phyloP scores from a whole-genome alignment of 2,888 invertebrate genomes.

The Acronicta leporina region DNA sequence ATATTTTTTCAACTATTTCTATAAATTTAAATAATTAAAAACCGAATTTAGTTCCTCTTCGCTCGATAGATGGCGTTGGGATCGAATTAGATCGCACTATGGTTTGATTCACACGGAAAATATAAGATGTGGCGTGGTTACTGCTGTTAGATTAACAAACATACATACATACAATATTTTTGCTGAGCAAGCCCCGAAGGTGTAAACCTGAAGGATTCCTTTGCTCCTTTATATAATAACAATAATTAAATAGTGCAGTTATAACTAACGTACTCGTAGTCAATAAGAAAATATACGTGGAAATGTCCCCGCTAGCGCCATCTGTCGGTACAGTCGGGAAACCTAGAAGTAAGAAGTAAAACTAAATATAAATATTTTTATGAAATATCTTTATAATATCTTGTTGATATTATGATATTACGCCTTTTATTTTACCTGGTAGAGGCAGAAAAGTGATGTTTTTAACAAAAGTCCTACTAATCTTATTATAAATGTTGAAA shows the following conservation, averaged over 20 bases:
- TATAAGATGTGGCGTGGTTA: not conserved
- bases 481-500: no score
- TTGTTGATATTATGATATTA: no score
- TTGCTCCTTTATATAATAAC: constrained; percentile 18
- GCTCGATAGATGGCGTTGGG: constrained; percentile 26
- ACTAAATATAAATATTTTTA: no score
- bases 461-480: no score
- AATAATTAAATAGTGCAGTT: no score
- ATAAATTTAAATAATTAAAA: not conserved
- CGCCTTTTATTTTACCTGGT: no score
- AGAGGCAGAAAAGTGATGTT: no score
- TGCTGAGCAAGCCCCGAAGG: constrained; percentile 14
- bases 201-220: not conserved
- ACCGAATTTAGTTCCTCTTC: constrained; percentile 2
- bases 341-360: no score
- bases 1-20: no score
- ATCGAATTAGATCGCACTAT: constrained; percentile 22
- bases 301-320: not conserved
- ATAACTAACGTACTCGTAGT: not conserved
- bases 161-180: constrained; percentile 35
- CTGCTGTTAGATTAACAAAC: constrained; percentile 11
- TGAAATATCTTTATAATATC: no score
- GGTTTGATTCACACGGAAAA: constrained; percentile 19
- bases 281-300: no score
- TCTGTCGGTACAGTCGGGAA: not conserved